Evolutionary conservation across 2,113 vertebrate species (phyloP).

Genomic region (Brachyhypopomus gauderio): DNA sequence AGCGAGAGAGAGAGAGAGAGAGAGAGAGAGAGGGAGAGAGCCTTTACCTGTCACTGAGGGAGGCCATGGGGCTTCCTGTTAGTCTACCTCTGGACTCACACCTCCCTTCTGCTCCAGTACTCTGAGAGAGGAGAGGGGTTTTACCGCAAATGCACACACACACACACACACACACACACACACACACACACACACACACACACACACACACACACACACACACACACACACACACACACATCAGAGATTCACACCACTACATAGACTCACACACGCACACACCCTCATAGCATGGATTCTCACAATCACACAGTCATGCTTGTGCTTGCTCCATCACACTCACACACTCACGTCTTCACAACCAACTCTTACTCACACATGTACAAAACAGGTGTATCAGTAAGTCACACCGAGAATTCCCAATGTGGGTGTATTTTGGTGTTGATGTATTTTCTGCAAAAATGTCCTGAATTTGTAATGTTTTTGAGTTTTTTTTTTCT

Average conservation of each 20-base stretch:
- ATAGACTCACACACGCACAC: too few species aligned
- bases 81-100: constrained; percentile 44
- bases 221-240: too few species aligned
- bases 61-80: constrained; percentile 51
- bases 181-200: neutral
- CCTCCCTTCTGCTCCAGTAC: constrained; percentile 34
- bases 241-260: too few species aligned
- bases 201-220: neutral
- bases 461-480: too few species aligned
- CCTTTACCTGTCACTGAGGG: constrained; percentile 55
- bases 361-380: neutral
- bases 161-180: neutral
- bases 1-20: too few species aligned
- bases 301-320: neutral
- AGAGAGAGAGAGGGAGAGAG: neutral
- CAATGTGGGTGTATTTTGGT: too few species aligned
- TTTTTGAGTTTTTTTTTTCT: too few species aligned
- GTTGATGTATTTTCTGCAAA: too few species aligned
- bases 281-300: neutral
- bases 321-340: neutral
- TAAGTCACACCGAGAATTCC: too few species aligned
- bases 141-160: neutral
- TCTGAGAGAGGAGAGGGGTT: constrained; percentile 40
- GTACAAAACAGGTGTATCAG: too few species aligned
- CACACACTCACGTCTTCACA: neutral